Base-by-base conservation (phyloP, 2,888 invertebrate genomes). In the Dryocosmus kuriphilus region DNA sequence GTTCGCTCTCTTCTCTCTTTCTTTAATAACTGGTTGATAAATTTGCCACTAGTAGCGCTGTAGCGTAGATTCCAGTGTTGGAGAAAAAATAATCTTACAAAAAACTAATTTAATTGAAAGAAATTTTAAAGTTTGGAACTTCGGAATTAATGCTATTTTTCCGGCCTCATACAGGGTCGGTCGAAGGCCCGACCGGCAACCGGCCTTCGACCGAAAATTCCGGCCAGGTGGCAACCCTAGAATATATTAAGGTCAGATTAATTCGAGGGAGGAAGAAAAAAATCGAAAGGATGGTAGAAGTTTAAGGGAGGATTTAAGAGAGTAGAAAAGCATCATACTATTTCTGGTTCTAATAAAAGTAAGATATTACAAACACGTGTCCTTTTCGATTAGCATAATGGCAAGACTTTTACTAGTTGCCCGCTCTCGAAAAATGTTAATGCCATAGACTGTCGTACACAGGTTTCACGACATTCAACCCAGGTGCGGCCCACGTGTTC, bases 351-450 rank as follows among this genome's bases (percentile, higher is more conserved):
- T 27, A 46, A 83, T 86, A 87, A 87, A 89, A 89, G 87, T 89
- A 85, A 88, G 85, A 87, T 85, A 86, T 89, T 89, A 87, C 84
- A 84, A 86, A 86, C 89, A 89, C 88, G 89, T 89, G 89, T 89
- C 89, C 84, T 88, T 84, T 80, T 77, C 85, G 86, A 88, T 89
- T 89, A 89, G 88, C 89, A 89, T 89, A 89, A 89, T 86, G 86
- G 82, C 76, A 76, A 79, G 83, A 83, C 77, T 84, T 86, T 85
- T 87, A 86, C 41, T 67, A 67, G 67, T 67, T 41, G 67, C n/a
- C 78, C 80, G 77, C 81, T 78, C 82, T 74, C 82, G 84, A 85
- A 87, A 86, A 87, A 87, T 86, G 85, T 85, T 88, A 88, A 88
- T 88, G 85, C 83, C 81, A n/a, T 32, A 11, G 46, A 16, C 51